Evolutionary conservation across 1,140 invertebrate species (phyloP).

Genomic region (Eumaeus atala): DNA sequence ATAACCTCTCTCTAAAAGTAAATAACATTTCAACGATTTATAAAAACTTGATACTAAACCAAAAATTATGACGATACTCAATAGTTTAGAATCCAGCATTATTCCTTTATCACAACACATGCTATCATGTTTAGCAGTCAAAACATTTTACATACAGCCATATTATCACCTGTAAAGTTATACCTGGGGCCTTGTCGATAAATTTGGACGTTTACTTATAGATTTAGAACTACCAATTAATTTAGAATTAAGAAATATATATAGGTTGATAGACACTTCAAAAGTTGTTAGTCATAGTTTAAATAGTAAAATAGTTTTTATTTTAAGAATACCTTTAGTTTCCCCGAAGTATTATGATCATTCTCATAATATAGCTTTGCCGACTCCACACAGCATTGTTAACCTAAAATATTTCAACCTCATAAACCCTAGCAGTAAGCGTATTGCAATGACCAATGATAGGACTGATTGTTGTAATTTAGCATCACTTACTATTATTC

Average conservation of each 20-base stretch:
- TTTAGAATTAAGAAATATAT: too few species aligned
- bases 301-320: too few species aligned
- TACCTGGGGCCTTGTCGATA: too few species aligned
- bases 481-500: conserved; percentile 33
- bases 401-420: conserved; percentile 62
- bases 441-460: conserved; percentile 22
- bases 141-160: too few species aligned
- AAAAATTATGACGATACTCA: conserved; percentile 18
- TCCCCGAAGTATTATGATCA: conserved; percentile 22
- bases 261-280: too few species aligned
- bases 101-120: too few species aligned
- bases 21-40: conserved; percentile 18
- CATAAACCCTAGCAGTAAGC: conserved; percentile 17
- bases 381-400: conserved; percentile 15
- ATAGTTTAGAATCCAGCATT: too few species aligned
- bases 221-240: too few species aligned
- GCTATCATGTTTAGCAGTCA: too few species aligned
- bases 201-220: too few species aligned
- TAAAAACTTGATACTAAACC: conserved; percentile 9
- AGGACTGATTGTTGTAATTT: conserved; percentile 19
- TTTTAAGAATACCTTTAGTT: conserved; percentile 29
- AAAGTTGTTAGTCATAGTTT: too few species aligned
- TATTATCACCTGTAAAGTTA: too few species aligned
- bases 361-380: conserved; percentile 24
- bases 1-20: conserved; percentile 13